phyloP scores from a whole-genome alignment of 2,888 invertebrate genomes.

The Macrosoma leucophasiata region DNA sequence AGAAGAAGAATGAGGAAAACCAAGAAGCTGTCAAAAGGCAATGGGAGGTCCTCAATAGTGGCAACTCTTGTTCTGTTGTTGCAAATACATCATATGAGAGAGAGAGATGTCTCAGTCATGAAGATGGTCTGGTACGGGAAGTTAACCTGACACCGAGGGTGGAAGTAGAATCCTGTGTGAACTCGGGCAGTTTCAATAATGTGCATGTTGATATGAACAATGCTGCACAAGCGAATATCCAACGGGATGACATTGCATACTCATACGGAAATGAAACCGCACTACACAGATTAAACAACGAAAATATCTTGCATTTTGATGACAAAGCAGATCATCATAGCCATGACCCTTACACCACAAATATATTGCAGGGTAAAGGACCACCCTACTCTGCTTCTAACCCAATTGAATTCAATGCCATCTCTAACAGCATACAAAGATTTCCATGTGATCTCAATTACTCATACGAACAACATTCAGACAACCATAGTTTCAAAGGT shows the following conservation, averaged over 20 bases:
- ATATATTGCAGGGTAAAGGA: conserved; percentile 60
- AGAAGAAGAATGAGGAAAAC: conserved; percentile 85
- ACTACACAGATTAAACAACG: conserved; percentile 52
- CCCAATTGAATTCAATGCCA: conserved; percentile 48
- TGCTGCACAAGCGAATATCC: conserved; percentile 30
- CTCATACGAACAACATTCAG: conserved; percentile 52
- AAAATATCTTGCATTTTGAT: conserved; percentile 53
- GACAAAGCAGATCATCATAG: conserved; percentile 54
- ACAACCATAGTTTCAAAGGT: conserved; percentile 52
- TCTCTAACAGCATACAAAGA: conserved; percentile 54
- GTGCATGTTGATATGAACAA: conserved; percentile 78
- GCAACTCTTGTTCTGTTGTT: conserved; percentile 41
- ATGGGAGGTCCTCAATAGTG: conserved; percentile 57
- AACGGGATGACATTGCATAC: conserved; percentile 41
- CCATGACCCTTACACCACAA: conserved; percentile 64
- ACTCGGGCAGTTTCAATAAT: conserved; percentile 80
- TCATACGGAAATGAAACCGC: conserved; percentile 63
- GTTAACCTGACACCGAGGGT: conserved; percentile 71
- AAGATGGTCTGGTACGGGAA: conserved; percentile 68
- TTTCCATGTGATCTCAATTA: conserved; percentile 69
- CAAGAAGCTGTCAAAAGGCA: conserved; percentile 61
- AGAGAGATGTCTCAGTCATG: conserved; percentile 51
- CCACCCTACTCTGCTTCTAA: conserved; percentile 47
- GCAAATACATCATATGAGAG: conserved; percentile 54
- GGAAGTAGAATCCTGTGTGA: conserved; percentile 79